Base-by-base conservation (phyloP, 2,888 invertebrate species). In the Drosophila dives region DNA sequence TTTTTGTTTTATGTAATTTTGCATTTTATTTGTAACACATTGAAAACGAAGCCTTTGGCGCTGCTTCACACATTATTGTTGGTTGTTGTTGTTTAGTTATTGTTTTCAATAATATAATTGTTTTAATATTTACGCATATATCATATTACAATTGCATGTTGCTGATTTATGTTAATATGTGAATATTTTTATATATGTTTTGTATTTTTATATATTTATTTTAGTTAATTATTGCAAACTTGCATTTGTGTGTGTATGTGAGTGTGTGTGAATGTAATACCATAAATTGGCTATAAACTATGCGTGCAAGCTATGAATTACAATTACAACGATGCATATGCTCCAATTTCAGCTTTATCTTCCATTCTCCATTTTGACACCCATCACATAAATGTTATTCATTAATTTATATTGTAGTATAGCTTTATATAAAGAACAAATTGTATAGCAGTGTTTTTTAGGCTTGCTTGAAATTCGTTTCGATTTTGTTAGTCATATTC, bases 21-120 rank as follows among this genome's bases (percentile, higher is more conserved):
- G 66, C 55, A 77, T 74, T 86, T 84, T 83, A 82, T 88, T 88
- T 82, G 78, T 88, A 86, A 80, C 88, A 86, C 82, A 80, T 83
- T 87, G 77, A 81, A 88, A 74, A 80, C 72, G 88, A 88, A 86
- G 88, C 88, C 83, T 88, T 86, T 88, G 88, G 82, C 78, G 82
- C 72, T 88, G 86, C 88, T 83, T 77, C 75, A 62, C 63, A 71
- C 65, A 11, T 45, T 45, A 54, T 72, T 76, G 23, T 45, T 45
- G 20, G 42, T 45, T 45, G 20, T 45, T 38, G 38, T 42, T 58
- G 55, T 60, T 69, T 49, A 75, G 68, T 77, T 71, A 58, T 66
- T 68, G 64, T 64, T 60, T 64, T 51, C 64, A 59, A 51, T 72
- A 48, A 54, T 67, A 67, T 70, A 65, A 58, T 66, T 59, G 40